A percentile compares a stretch with the other conserved stretches of the same genome.
phyloP scores from a whole-genome alignment of 1,140 invertebrate species.

The Hycleus cichorii region DNA sequence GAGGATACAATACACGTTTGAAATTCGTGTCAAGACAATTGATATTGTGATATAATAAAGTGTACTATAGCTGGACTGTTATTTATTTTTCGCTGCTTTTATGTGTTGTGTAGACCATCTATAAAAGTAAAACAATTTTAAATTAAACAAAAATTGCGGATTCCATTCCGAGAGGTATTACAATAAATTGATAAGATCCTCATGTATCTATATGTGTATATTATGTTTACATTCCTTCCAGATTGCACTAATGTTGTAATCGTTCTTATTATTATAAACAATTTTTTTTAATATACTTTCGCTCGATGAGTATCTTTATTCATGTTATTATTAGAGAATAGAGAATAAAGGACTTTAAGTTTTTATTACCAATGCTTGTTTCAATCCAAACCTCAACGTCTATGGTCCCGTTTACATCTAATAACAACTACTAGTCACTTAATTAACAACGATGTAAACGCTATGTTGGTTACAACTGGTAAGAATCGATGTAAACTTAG shows the following conservation, averaged over 20 bases:
- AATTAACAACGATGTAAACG: too few relatives aligned
- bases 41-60: slow-evolving; percentile 34
- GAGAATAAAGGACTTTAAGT: slow-evolving; percentile 35
- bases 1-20: slow-evolving; percentile 47
- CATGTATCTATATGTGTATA: slow-evolving; percentile 2
- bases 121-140: slow-evolving; percentile 13
- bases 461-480: too few relatives aligned
- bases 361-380: slow-evolving; percentile 27
- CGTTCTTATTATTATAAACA: neutral
- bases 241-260: slow-evolving; percentile 29
- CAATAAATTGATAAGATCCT: too few relatives aligned
- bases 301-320: slow-evolving; percentile 34
- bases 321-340: slow-evolving; percentile 35
- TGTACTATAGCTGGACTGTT: slow-evolving; percentile 33
- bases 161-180: too few relatives aligned
- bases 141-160: slow-evolving; percentile 18
- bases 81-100: slow-evolving; percentile 36
- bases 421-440: too few relatives aligned
- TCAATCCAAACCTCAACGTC: too few relatives aligned
- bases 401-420: too few relatives aligned
- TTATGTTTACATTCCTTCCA: slow-evolving; percentile 8
- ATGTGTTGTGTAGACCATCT: slow-evolving; percentile 30
- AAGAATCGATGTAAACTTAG: too few relatives aligned
- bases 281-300: slow-evolving; percentile 2
- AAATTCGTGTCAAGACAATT: slow-evolving; percentile 7